phyloP scores from a whole-genome alignment of 2,888 invertebrate genomes.

The Acleris laterana region DNA sequence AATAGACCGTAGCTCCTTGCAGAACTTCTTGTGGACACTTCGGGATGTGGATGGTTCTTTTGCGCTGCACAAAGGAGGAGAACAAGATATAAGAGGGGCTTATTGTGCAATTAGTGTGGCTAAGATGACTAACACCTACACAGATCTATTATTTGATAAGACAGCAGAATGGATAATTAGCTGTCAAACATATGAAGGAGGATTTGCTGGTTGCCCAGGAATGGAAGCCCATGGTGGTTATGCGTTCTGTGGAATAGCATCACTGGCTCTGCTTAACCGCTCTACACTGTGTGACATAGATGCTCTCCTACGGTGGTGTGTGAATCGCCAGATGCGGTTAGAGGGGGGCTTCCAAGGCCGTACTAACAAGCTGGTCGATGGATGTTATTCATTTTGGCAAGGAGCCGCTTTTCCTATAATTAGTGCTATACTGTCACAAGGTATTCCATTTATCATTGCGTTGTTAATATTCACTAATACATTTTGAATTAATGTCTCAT shows the following conservation, averaged over 20 bases:
- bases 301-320: slow-evolving; percentile 93
- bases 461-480: no score
- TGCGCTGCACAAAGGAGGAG: slow-evolving; percentile 95
- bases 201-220: slow-evolving; percentile 94
- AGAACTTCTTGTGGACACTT: slow-evolving; percentile 91
- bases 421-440: slow-evolving; percentile 88
- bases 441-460: slow-evolving; percentile 38
- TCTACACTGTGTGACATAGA: slow-evolving; percentile 90
- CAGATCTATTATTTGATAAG: slow-evolving; percentile 90
- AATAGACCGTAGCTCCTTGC: slow-evolving; percentile 91
- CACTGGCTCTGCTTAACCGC: slow-evolving; percentile 92
- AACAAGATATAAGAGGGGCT: slow-evolving; percentile 97
- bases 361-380: slow-evolving; percentile 99
- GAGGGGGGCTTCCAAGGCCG: slow-evolving; percentile 99
- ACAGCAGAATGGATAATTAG: slow-evolving; percentile 96
- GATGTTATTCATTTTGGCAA: slow-evolving; percentile 99
- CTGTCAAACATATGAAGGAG: slow-evolving; percentile 99
- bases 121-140: slow-evolving; percentile 91
- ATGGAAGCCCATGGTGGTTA: slow-evolving; percentile 99
- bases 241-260: slow-evolving; percentile 97
- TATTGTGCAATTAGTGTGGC: slow-evolving; percentile 98
- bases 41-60: slow-evolving; percentile 95
- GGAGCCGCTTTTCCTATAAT: slow-evolving; percentile 96
- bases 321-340: slow-evolving; percentile 94
- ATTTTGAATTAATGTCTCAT: no score